phyloP scores from a whole-genome alignment of 2,797 vertebrate species.

The Siniperca obscura region DNA sequence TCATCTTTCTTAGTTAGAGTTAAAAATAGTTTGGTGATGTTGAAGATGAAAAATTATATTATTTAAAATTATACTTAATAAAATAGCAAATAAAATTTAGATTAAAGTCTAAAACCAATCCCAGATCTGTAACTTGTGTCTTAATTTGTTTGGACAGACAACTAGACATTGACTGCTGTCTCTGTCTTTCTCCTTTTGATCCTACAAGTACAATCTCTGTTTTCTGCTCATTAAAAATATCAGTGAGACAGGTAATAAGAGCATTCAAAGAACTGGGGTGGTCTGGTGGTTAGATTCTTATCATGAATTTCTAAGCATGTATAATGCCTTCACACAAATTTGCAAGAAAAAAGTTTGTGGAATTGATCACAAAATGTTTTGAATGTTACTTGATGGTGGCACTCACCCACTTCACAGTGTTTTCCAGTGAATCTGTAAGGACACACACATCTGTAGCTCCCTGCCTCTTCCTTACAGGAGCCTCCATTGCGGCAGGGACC shows the following conservation, averaged over 20 bases:
- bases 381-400: not conserved
- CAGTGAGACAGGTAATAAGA: not conserved
- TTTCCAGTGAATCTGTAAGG: slow-evolving; percentile 95
- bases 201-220: not conserved
- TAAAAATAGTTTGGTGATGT: not conserved
- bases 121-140: not conserved
- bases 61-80: not conserved
- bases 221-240: not conserved
- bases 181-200: not conserved
- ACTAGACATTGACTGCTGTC: not conserved
- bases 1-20: too few species aligned
- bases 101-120: not conserved
- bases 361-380: slow-evolving; percentile 9
- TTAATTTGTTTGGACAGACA: not conserved
- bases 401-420: slow-evolving; percentile 97
- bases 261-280: not conserved
- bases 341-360: slow-evolving; percentile 4
- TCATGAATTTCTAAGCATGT: not conserved
- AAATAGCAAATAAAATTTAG: not conserved
- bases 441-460: slow-evolving; percentile 92
- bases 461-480: slow-evolving; percentile 91
- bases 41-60: not conserved
- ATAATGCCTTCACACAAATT: not conserved
- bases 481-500: slow-evolving; percentile 95
- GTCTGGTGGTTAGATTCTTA: not conserved